Base-by-base conservation (phyloP, 1,140 invertebrate species). In the Drosophila tristis region DNA sequence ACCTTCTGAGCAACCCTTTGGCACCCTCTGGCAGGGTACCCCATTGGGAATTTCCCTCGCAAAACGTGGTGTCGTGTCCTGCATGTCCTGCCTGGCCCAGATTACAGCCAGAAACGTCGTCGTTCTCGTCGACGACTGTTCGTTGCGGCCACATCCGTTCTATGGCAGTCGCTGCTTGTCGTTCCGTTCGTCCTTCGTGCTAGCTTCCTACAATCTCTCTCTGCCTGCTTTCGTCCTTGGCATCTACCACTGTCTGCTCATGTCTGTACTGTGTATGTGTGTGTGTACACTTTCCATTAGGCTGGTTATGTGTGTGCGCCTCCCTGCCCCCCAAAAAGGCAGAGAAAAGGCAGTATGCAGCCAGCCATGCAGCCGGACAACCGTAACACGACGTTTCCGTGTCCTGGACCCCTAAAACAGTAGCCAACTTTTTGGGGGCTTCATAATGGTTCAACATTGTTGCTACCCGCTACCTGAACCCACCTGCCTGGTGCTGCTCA, bases 381-480 rank as follows among this genome's bases (percentile, higher is more conserved):
- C 78, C 82, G 84, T 89, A 89, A 87, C 82, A 87, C 78, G 82
- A 82, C 84, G 75, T 73, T 82, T 87, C 84, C 84, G 79, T 82
- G 78, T 77, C 62, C 65, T 9, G 62, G 51, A 39, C 23, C 73
- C 62, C 53, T 54, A 67, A 60, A 76, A 66, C 73, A 70, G 50
- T 53, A 47, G 81, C 73, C 61, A 81, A 87, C 74, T 85, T 87
- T 74, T 76, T 29, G 71, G 53, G 44, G 26, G 43, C 62, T 64
- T 47, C 47, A 59, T 73, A 59, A 62, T 81, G 61, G 63, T 78
- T 61, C 65, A 72, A 80, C 80, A 80, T 67, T 84, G 76, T 77
- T 68, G 72, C 67, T 72, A 74, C 59, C 71, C 70, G 57, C 20
- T 2, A 20, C 20, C 20, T 48, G 29, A 11, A 4, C 31, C 9